Evolutionary conservation across 2,888 invertebrate genomes (phyloP), one percentile per base, ranked within the genome.

Genomic region (Venusia cambrica): DNA sequence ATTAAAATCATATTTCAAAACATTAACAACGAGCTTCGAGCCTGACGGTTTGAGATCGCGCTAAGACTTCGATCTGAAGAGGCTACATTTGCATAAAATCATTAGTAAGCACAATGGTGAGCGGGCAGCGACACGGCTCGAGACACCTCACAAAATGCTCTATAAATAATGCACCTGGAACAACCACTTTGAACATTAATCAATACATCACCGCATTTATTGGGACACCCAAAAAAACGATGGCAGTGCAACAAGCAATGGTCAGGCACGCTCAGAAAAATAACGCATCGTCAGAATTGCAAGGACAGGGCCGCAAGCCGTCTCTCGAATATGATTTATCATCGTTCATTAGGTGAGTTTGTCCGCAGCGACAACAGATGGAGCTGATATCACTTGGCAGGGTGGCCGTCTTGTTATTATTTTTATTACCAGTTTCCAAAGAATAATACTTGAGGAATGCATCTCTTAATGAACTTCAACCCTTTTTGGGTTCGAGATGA

Each of bases 291-390:
- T 54, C 68, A 68, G 69, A 71, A 72, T 68, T 65, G 62, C 66
- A 60, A 59, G 73, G 72, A 66, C 62, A 62, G 59, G 68, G 71
- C 64, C 61, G 62, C 69, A 66, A 77, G 80, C 79, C 74, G 78
- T 79, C 80, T 84, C 83, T 87, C 85, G 85, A 87, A 85, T 87
- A 87, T 87, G 87, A 87, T 87, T 87, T 85, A 87, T 87, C 85
- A 87, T 87, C 85, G 85, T 87, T 87, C 85, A 87, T 87, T 87
- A 87, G 83, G 80, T 75, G 85, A 87, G 85, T 87, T 87, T 87
- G 85, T 87, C 85, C 85, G 83, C 81, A 79, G 70, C 85, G 85
- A 85, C 85, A 87, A 87, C 85, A 87, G 85, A 87, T 87, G 85
- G 85, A 79, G 85, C 85, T 83, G 87, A 87, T 87, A 87, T 79